phyloP scores from a whole-genome alignment of 2,797 vertebrate species.

The Silurus aristotelis region DNA sequence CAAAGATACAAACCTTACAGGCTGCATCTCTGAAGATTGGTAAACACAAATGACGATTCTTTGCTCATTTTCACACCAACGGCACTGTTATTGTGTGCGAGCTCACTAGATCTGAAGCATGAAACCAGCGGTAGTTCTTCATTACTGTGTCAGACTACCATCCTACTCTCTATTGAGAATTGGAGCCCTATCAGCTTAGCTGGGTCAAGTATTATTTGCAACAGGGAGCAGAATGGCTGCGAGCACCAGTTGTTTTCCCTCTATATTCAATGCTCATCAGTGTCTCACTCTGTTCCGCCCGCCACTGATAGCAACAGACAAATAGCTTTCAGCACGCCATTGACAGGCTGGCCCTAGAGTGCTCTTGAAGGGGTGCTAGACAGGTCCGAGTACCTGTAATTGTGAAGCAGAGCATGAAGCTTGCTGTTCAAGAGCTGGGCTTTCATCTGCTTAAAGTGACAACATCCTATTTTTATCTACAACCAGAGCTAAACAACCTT shows the following conservation, averaged over 20 bases:
- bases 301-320: constrained; percentile 85
- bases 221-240: constrained; percentile 64
- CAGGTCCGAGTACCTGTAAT: constrained; percentile 94
- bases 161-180: constrained; percentile 57
- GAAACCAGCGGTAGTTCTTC: constrained; percentile 48
- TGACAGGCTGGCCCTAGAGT: constrained; percentile 89
- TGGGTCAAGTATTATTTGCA: constrained; percentile 74
- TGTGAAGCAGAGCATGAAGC: constrained; percentile 88
- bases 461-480: constrained; percentile 81
- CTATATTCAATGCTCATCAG: constrained; percentile 89
- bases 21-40: neutral
- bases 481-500: constrained; percentile 48
- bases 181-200: constrained; percentile 59
- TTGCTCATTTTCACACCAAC: constrained; percentile 43
- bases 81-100: constrained; percentile 6
- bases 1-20: neutral
- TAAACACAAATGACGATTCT: constrained; percentile 57
- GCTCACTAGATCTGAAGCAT: neutral
- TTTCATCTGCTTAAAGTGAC: constrained; percentile 94
- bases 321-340: constrained; percentile 90
- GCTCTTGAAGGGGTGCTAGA: constrained; percentile 93
- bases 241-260: constrained; percentile 68
- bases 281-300: constrained; percentile 79
- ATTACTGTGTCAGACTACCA: constrained; percentile 35
- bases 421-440: constrained; percentile 86